Base-by-base conservation (phyloP, 2,113 vertebrate species). In the Loxodonta africana region DNA sequence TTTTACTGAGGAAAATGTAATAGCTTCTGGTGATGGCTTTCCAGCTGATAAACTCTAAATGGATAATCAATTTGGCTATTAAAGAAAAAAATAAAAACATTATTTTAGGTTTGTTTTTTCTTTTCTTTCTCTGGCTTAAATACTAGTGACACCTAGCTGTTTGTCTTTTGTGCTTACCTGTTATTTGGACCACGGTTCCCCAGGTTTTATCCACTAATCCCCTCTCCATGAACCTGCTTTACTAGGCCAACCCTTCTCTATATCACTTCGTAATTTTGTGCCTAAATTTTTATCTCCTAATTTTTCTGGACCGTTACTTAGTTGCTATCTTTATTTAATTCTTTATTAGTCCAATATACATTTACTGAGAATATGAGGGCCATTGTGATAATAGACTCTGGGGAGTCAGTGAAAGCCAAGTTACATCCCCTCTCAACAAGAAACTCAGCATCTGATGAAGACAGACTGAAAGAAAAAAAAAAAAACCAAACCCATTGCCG, bases 111-210 rank as follows among this genome's bases (percentile, higher is more conserved):
- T 20, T n/a, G 15, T 46, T 23, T 53, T 83, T 1, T 62, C 84
- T 78, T 69, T 71, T 51, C 67, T 80, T 80, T 65, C 67, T 95
- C 48, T 96, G 85, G 78, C 51, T 98, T 98, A 83, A 97, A 78
- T 95, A 88, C 71, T 90, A 93, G 85, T 93, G 96, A 95, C 84
- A 97, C 1, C 95, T 97, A 91, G 73, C 91, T 92, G 90, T 80
- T 73, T 86, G 91, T 63, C n/a, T 33, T 85, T 63, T 26, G 37
- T n/a, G 33, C 28, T 91, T 94, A 15, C 41, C 33, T 44, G 28
- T 37, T 63, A 48, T 85, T 63, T 82, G 26, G 76, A 41, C 93
- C 83, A 57, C 21, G 73, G 37, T 81, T 71, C 17, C 33, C 12
- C 28, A 71, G 60, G 30, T 84, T 81, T 77, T 88, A 86, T 65